Conservation (phyloP, 2,888 invertebrate species). For the Drosophila nr. perissopoda region DNA sequence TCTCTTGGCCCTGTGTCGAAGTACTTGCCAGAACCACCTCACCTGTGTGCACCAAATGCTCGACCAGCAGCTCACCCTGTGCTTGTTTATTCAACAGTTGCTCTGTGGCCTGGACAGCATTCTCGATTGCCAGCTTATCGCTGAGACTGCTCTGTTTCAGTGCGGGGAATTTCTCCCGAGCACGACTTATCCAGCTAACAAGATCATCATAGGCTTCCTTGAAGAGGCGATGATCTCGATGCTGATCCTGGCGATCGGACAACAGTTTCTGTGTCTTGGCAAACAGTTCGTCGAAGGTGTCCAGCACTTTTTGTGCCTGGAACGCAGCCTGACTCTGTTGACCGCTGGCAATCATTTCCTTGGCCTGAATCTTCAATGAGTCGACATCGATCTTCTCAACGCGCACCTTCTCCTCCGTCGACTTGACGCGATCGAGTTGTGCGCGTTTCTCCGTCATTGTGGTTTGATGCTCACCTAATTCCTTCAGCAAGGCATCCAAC, state of each 20-base stretch:
- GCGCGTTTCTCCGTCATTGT: conserved; percentile 94
- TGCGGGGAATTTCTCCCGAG: conserved; percentile 95
- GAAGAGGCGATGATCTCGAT: conserved; percentile 94
- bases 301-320: conserved; percentile 93
- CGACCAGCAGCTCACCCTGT: conserved; percentile 94
- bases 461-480: conserved; percentile 90
- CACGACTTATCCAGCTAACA: conserved; percentile 93
- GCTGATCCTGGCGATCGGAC: conserved; percentile 93
- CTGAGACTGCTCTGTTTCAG: conserved; percentile 93
- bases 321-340: conserved; percentile 93
- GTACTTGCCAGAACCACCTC: conserved; percentile 94
- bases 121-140: conserved; percentile 95
- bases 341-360: conserved; percentile 93
- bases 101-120: conserved; percentile 94
- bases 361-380: conserved; percentile 92
- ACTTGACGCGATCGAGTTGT: conserved; percentile 93
- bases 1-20: conserved; percentile 91
- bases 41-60: conserved; percentile 94
- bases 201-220: conserved; percentile 96
- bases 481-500: conserved; percentile 90
- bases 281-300: conserved; percentile 92
- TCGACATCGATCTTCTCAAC: conserved; percentile 96
- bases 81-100: conserved; percentile 94
- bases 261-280: conserved; percentile 91
- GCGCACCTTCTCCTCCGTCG: conserved; percentile 93